Evolutionary conservation across 2,113 vertebrate species (phyloP).

Genomic region (Tragelaphus imberbis): DNA sequence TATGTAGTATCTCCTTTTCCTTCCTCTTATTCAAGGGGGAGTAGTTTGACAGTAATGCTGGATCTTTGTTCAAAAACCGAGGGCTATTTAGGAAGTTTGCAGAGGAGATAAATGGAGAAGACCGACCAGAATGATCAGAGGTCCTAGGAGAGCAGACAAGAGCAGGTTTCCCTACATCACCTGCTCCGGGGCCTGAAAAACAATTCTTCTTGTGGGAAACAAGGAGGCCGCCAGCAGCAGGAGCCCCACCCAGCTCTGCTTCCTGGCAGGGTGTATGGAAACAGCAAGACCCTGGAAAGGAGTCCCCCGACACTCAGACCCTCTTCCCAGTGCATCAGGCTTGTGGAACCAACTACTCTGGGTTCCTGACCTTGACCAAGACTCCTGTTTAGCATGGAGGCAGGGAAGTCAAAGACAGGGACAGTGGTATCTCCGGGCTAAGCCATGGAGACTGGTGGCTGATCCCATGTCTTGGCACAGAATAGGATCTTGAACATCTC

Average conservation of each 20-base stretch:
- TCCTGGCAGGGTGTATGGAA: too few relatives aligned
- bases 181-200: neutral
- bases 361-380: neutral
- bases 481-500: neutral
- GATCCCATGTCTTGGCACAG: neutral
- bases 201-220: neutral
- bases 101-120: neutral
- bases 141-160: accelerated
- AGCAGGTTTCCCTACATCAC: neutral
- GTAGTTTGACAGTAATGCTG: neutral
- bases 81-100: neutral
- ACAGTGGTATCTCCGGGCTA: accelerated
- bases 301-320: neutral
- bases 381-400: neutral
- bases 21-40: neutral
- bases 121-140: neutral
- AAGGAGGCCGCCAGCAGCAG: neutral
- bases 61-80: neutral
- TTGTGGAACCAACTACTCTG: neutral
- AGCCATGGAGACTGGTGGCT: neutral
- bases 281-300: neutral
- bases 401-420: neutral
- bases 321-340: neutral
- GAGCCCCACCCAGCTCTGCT: neutral
- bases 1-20: neutral